Evolutionary conservation across 2,797 vertebrate species (phyloP).

Genomic region (Aplochiton taeniatus): DNA sequence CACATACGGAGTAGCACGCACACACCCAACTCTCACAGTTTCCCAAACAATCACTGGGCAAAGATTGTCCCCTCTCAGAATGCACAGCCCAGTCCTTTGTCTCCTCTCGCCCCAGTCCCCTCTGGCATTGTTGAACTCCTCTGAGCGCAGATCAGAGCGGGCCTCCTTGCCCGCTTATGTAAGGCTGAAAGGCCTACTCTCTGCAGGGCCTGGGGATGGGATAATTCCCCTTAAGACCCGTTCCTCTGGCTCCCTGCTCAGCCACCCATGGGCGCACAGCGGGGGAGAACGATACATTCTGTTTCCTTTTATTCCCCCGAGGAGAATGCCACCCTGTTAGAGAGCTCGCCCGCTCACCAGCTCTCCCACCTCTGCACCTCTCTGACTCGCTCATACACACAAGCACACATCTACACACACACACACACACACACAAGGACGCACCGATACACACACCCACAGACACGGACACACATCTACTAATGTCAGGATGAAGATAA

Average conservation of each 20-base stretch:
- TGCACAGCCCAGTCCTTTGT: constrained; percentile 44
- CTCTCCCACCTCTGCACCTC: constrained; percentile 23
- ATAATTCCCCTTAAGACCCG: constrained; percentile 72
- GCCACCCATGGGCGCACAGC: constrained; percentile 66
- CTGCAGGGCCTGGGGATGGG: constrained; percentile 58
- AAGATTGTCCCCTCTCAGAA: no score
- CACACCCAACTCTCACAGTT: no score
- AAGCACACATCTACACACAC: background rate
- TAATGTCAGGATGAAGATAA: background rate
- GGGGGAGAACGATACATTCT: constrained; percentile 69
- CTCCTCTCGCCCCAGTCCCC: constrained; percentile 24
- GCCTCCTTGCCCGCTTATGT: constrained; percentile 42
- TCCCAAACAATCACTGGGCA: no score
- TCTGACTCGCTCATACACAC: background rate
- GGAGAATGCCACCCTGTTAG: constrained; percentile 51
- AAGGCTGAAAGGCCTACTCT: constrained; percentile 56
- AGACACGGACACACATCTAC: background rate
- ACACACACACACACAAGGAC: background rate
- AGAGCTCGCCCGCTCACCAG: constrained; percentile 51
- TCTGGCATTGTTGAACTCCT: constrained; percentile 43
- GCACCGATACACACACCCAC: background rate
- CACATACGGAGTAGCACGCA: no score
- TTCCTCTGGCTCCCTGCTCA: constrained; percentile 67
- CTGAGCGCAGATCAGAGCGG: constrained; percentile 37
- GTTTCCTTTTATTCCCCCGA: constrained; percentile 62